Base-by-base conservation (phyloP, 2,888 invertebrate genomes). In the Labia minor region DNA sequence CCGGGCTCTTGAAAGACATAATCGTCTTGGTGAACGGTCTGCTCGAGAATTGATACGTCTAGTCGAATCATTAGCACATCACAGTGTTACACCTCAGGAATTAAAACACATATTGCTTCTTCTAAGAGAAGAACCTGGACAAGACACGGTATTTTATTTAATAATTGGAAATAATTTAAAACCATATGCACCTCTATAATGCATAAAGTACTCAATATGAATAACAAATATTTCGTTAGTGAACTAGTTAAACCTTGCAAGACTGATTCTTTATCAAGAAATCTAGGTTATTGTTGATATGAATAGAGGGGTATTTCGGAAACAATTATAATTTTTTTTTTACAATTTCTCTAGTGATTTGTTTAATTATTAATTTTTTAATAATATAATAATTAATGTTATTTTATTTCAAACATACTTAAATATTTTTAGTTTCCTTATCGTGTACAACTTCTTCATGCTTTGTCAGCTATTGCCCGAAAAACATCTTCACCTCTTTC, bases 81-180 rank as follows among this genome's bases (percentile, higher is more conserved):
- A 82, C 68, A 84, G 83, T 67, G 81, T 85, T 68, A 79, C 79
- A 21, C 79, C 83, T 1, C 76, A 76, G 62, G 84, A 85, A 73
- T 76, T 85, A n/a, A 84, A 83, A 73, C 77, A 80, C 68, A 76
- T 85, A 65, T 80, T 83, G 70, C 74, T 76, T 63, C 73, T 81
- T 16, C 73, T 81, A 61, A 74, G 77, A 69, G 75, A 77, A 67
- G 76, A 77, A 49, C 49, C 49, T 62, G 74, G 74, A 61, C 74
- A 75, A 63, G 72, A 74, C n/a, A 75, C 76, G 73, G 78, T 78
- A 68, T 70, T 68, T 68, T n/a, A n/a, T n/a, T n/a, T n/a, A 33
- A 63, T 20, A n/a, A 65, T 18, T 14, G 16, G 19, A 49, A n/a
- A n/a, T n/a, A n/a, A n/a, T n/a, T n/a, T n/a, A n/a, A n/a, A n/a